A percentile compares a stretch with the other conserved stretches of the same genome.
Evolutionary conservation across 2,888 invertebrate genomes (phyloP).

Genomic region (Drosophila borealis): DNA sequence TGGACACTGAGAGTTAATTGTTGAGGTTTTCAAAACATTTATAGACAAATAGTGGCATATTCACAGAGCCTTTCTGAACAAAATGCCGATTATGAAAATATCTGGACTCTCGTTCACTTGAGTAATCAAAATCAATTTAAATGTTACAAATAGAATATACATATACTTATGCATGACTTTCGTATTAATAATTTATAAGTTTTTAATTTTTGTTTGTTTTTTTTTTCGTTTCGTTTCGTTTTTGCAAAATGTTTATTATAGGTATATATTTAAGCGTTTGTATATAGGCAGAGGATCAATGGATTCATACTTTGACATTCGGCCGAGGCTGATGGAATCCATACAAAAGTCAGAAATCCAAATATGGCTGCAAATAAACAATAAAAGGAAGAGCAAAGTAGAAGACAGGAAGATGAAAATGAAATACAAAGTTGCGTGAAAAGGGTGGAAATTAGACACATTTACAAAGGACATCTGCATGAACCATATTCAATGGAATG

Average conservation of each 20-base stretch:
- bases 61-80: conserved; percentile 51
- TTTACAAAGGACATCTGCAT: conserved; percentile 29
- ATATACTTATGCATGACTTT: conserved; percentile 67
- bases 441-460: conserved; percentile 31
- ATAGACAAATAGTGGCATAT: conserved; percentile 46
- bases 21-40: conserved; percentile 47
- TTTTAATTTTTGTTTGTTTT: conserved; percentile 27
- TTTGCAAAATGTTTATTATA: conserved; percentile 63
- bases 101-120: conserved; percentile 25
- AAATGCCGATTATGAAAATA: conserved; percentile 44
- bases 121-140: conserved; percentile 37
- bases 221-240: conserved; percentile 33
- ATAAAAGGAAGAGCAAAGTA: conserved; percentile 79
- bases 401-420: conserved; percentile 76
- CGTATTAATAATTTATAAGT: conserved; percentile 17
- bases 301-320: conserved; percentile 88
- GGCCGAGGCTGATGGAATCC: conserved; percentile 86
- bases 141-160: conserved; percentile 54
- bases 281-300: conserved; percentile 63
- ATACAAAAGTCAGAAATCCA: conserved; percentile 85
- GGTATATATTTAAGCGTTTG: conserved; percentile 67
- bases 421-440: conserved; percentile 59
- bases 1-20: conserved; percentile 19
- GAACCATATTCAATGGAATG: conserved; percentile 21
- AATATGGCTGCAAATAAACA: conserved; percentile 84